Evolutionary conservation across 2,113 vertebrate genomes (phyloP), one percentile per base, ranked within the genome.

Genomic region (Thalassoma bifasciatum): DNA sequence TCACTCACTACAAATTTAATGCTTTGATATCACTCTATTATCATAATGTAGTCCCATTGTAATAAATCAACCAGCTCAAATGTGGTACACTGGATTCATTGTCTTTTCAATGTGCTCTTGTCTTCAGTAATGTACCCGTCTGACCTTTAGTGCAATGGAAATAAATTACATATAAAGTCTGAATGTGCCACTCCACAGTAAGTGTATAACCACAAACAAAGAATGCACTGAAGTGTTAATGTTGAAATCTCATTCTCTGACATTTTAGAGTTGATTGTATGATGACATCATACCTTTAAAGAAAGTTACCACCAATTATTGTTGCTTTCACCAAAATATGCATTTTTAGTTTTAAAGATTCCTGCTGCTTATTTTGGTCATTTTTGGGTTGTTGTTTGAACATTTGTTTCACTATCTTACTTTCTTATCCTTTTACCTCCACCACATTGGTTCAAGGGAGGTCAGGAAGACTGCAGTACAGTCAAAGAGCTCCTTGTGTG

Each of bases 121-220:
- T 75, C 70, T 49, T 53, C 60, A 40, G 63, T 69, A 68, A 59
- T 77, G 71, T 82, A 68, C 10, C 13, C 0, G 8, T 52, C 52
- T 84, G 74, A 88, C 86, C 59, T 84, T 86, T 66, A 86, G 83
- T 72, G 56, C 66, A 71, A 77, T 58, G 63, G n/a, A 86, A 92
- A 92, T 90, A 77, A 87, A 85, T 91, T 60, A 90, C 86, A 83
- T 81, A 91, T 89, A 86, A 91, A 86, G 86, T 89, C 26, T 80
- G 80, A 92, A 90, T 78, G 80, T 86, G 79, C 88, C 78, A 80
- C 82, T 76, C 8, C 62, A 54, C 34, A 66, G 91, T 91, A 92
- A 91, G 77, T 83, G 83, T 78, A 34, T 88, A 92, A 91, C 90
- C 50, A 52, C 70, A 66, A 65, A 64, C 62, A 30, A 62, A 72